Conservation (phyloP, 2,797 vertebrate genomes). For the Petrocephalus sullivani region DNA sequence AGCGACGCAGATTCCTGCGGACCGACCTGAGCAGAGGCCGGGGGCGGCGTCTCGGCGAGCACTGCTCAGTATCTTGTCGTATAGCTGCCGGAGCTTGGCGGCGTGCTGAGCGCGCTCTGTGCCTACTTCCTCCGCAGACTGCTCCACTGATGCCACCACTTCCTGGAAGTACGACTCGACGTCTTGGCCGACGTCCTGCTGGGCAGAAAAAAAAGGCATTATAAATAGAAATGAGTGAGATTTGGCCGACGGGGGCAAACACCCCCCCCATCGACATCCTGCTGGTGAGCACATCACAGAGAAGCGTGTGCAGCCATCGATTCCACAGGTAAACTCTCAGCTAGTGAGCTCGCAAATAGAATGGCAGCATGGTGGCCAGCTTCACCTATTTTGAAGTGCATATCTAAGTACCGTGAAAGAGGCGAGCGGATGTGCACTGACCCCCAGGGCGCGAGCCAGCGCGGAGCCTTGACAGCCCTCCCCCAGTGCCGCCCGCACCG, state of each 20-base stretch:
- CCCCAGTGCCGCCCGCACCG: constrained; percentile 63
- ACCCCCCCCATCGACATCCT: not conserved
- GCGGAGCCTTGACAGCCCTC: constrained; percentile 40
- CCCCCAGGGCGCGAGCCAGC: constrained; percentile 63
- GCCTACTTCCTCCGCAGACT: constrained; percentile 46
- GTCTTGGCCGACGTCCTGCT: constrained; percentile 65
- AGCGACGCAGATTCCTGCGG: not conserved
- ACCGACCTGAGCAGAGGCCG: not conserved
- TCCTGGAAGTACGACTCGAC: constrained; percentile 77
- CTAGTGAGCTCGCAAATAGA: not conserved
- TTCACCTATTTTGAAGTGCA: not conserved
- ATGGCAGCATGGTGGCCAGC: not conserved
- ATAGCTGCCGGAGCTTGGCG: constrained; percentile 64
- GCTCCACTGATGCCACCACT: constrained; percentile 70
- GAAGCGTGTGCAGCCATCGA: not conserved
- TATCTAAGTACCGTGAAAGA: not conserved
- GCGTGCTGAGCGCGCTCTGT: constrained; percentile 43
- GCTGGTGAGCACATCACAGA: constrained; percentile 7
- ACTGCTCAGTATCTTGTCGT: constrained; percentile 58
- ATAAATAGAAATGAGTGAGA: constrained; percentile 20
- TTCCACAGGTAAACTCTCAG: not conserved
- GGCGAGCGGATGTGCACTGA: constrained; percentile 39
- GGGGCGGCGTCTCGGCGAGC: constrained; percentile 44
- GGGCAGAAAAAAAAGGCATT: constrained; percentile 22
- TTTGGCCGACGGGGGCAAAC: constrained; percentile 22